Evolutionary conservation across 2,797 vertebrate genomes (phyloP), one percentile per base, ranked within the genome.

Genomic region (Acanthis flammea): DNA sequence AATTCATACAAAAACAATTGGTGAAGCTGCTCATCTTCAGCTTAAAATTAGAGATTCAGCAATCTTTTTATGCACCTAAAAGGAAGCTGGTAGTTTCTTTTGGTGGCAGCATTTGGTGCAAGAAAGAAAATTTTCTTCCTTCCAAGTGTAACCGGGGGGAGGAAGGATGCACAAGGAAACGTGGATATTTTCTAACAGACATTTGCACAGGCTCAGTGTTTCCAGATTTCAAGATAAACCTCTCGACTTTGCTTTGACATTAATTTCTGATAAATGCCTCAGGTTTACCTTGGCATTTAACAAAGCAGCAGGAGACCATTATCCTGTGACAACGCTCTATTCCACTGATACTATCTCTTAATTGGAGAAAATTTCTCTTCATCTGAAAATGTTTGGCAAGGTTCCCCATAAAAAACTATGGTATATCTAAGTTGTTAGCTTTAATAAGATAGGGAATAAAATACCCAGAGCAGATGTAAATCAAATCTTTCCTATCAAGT

Each of bases 401-500:
- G 63, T 86, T 94, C 62, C 90, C 82, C 85, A 92, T 92, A 95
- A 94, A 96, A 93, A 96, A 54, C 83, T 86, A 91, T 74, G 70
- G 81, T 94, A 92, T 86, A 95, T 90, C 91, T 77, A 95, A 95
- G 95, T 96, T 97, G 97, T 91, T 97, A 96, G 96, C 96, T 92
- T 96, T 97, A 97, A 97, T 96, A 97, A 97, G 96, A 96, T 89
- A 86, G 97, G 97, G 96, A 97, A 97, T 97, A 97, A 97, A 97
- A 97, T 96, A 97, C 97, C 96, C 97, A 97, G 90, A 96, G 92
- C 97, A 97, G 96, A 97, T 97, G 94, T 97, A 97, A 97, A 97
- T 97, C 96, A 96, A 95, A 96, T 96, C 92, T 92, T 96, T 94
- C 86, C 92, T 92, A 96, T 97, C 96, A 95, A 96, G 93, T 89